These are phyloP conservation scores for Nixonia krombeini DNA, from an alignment of 1,140 invertebrate species.

Conservation along the genomic window DNA sequence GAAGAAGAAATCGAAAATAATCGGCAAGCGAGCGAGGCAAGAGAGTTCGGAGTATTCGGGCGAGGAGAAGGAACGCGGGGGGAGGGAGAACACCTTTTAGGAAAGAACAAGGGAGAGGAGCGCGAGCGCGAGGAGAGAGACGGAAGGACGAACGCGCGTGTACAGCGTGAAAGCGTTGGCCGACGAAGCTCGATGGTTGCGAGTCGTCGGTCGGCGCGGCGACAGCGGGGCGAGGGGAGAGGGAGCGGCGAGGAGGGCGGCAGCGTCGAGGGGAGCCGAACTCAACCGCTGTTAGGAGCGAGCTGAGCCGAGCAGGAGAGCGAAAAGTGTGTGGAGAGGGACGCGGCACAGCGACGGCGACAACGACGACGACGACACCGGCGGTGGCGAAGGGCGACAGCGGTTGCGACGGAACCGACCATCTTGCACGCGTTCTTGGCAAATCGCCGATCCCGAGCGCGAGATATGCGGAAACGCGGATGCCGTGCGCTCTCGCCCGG, in stretches of 20 bases:
- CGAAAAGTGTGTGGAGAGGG: slow-evolving; percentile 30
- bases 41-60: no score
- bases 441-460: slow-evolving; percentile 2
- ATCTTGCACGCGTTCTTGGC: slow-evolving; percentile 24
- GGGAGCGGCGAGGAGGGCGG: slow-evolving; percentile 1
- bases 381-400: slow-evolving; percentile 3
- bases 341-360: slow-evolving; percentile 20
- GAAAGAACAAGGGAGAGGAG: slow-evolving; percentile 9
- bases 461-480: slow-evolving; percentile 11
- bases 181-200: slow-evolving; percentile 4
- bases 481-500: neutral
- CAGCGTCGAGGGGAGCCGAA: slow-evolving; percentile 21
- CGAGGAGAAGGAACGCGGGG: no score
- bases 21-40: no score
- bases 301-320: slow-evolving; percentile 27
- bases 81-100: neutral
- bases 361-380: slow-evolving; percentile 16
- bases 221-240: neutral
- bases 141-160: slow-evolving; percentile 18
- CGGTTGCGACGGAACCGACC: slow-evolving; percentile 26
- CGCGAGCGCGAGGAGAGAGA: slow-evolving; percentile 23
- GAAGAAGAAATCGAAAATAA: slow-evolving; percentile 26
- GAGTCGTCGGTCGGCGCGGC: neutral
- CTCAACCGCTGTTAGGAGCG: slow-evolving; percentile 26
- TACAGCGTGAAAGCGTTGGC: slow-evolving; percentile 24